Percentiles rank a stretch among this genome's conserved stretches.
These are phyloP conservation scores for Paragorgia papillata DNA, from an alignment of 92 coral and sea anemone genomes.

Conservation along the genomic window DNA sequence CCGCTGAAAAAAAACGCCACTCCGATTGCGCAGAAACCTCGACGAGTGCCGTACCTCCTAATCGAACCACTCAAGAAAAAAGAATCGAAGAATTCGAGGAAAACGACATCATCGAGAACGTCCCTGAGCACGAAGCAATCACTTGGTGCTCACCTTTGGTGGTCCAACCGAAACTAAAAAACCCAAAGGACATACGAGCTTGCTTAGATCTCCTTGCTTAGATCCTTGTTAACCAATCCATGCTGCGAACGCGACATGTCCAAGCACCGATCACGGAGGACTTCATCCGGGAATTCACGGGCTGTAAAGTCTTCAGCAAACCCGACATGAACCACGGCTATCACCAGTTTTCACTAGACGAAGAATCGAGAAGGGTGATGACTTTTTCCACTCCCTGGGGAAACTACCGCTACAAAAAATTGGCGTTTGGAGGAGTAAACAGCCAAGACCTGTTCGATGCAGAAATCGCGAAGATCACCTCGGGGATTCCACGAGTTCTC, in stretches of 20 bases:
- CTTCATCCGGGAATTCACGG: conserved; percentile 41
- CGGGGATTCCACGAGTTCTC: conserved; percentile 52
- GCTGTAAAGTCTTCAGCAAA: conserved; percentile 48
- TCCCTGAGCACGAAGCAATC: conserved; percentile 56
- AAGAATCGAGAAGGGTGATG: conserved; percentile 43
- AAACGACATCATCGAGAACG: conserved; percentile 50
- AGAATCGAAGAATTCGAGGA: neutral
- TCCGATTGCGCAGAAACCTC: conserved; percentile 37
- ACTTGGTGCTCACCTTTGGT: conserved; percentile 53
- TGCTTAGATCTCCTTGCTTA: conserved; percentile 51
- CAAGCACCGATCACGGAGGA: conserved; percentile 64
- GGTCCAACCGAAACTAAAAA: conserved; percentile 61
- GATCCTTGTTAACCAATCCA: conserved; percentile 51
- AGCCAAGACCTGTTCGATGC: conserved; percentile 70
- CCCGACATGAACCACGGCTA: conserved; percentile 52
- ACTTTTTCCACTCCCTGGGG: conserved; percentile 65
- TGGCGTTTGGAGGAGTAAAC: conserved; percentile 59
- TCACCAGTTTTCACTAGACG: neutral
- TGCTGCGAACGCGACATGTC: conserved; percentile 53
- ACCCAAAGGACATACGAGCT: conserved; percentile 55
- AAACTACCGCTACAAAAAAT: conserved; percentile 56
- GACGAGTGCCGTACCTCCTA: conserved; percentile 46
- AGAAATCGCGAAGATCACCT: conserved; percentile 48
- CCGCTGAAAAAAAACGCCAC: conserved; percentile 35
- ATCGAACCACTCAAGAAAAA: conserved; percentile 36